Conservation (phyloP, 2,888 invertebrate genomes). For the Polydrusus pterygomalis region DNA sequence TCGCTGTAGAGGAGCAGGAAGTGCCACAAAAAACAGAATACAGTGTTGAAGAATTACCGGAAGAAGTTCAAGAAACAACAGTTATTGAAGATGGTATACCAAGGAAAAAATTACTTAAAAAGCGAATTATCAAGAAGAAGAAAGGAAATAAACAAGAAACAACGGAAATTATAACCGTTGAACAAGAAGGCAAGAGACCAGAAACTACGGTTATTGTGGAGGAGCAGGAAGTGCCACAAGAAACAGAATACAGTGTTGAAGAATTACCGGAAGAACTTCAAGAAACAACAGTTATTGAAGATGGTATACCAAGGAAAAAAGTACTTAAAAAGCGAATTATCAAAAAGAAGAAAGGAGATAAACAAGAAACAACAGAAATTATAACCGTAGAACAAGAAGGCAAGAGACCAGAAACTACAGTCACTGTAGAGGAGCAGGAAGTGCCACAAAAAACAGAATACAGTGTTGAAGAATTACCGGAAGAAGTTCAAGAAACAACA, state of each 20-base stretch:
- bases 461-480: slow-evolving; percentile 59
- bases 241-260: slow-evolving; percentile 61
- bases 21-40: slow-evolving; percentile 57
- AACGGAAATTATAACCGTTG: slow-evolving; percentile 53
- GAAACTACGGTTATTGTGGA: slow-evolving; percentile 68
- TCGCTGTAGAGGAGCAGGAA: slow-evolving; percentile 63
- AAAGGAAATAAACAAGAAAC: slow-evolving; percentile 69
- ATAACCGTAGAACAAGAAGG: slow-evolving; percentile 64
- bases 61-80: slow-evolving; percentile 60
- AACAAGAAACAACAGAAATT: slow-evolving; percentile 64
- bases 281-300: slow-evolving; percentile 60
- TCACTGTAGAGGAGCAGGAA: slow-evolving; percentile 60
- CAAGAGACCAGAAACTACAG: slow-evolving; percentile 62
- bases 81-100: slow-evolving; percentile 59
- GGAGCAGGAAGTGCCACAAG: slow-evolving; percentile 61
- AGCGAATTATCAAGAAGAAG: slow-evolving; percentile 69
- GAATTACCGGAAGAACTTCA: slow-evolving; percentile 60
- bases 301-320: slow-evolving; percentile 60
- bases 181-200: slow-evolving; percentile 58
- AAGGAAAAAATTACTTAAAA: slow-evolving; percentile 65
- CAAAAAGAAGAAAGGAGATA: slow-evolving; percentile 70
- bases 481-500: slow-evolving; percentile 61
- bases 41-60: slow-evolving; percentile 55
- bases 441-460: slow-evolving; percentile 61
- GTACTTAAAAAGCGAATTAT: slow-evolving; percentile 69